Conservation (phyloP, 2,797 vertebrate genomes). For the Rousettus madagascariensis region DNA sequence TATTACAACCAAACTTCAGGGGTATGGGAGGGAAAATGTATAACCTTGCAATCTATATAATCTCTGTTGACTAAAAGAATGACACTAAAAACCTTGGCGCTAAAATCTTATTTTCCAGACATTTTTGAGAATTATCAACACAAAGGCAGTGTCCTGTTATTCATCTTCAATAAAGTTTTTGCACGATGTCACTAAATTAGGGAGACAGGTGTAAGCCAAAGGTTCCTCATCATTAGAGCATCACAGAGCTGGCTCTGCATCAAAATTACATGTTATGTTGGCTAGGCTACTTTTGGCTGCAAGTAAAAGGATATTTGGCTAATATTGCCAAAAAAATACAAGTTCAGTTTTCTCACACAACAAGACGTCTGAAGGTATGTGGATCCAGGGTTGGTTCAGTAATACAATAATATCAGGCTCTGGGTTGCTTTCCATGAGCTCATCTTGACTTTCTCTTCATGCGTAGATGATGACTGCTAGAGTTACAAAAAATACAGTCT, state of each 20-base stretch:
- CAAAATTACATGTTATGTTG: not conserved
- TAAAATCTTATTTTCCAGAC: not conserved
- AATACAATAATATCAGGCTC: not conserved
- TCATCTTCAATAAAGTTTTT: not conserved
- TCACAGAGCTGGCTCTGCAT: not conserved
- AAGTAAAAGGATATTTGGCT: not conserved
- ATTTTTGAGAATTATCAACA: slow-evolving; percentile 2
- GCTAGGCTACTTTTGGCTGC: not conserved
- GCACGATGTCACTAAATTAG: not conserved
- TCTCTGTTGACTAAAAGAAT: not conserved
- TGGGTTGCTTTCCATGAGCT: not conserved
- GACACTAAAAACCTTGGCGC: not conserved
- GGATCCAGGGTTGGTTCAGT: not conserved
- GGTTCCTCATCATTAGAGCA: not conserved
- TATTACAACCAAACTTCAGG: not conserved
- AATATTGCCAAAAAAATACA: not conserved
- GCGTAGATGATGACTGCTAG: not conserved
- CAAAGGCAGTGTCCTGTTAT: not conserved
- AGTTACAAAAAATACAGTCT: not conserved
- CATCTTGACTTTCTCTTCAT: slow-evolving; percentile 1
- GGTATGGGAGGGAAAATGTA: not conserved
- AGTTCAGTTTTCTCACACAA: not conserved
- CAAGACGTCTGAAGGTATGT: not conserved
- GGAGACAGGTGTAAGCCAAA: not conserved
- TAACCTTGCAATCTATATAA: not conserved